Conservation (phyloP, 2,888 invertebrate genomes). For the Nyleta sp. region DNA sequence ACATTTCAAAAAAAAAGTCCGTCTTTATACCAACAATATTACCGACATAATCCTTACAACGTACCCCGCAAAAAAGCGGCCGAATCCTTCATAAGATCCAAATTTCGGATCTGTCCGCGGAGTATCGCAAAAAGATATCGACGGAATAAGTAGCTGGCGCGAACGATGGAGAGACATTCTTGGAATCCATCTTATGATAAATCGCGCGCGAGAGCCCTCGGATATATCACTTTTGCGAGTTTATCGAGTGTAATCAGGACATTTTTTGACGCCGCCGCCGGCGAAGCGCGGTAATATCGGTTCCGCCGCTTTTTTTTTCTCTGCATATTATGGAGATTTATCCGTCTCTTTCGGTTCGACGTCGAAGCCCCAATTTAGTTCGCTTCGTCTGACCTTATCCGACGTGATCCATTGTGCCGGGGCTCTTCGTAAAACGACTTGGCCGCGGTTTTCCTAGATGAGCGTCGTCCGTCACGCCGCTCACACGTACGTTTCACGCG, state of each 20-base stretch:
- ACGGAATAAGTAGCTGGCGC: slow-evolving; percentile 44
- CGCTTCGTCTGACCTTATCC: slow-evolving; percentile 53
- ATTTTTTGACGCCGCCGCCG: slow-evolving; percentile 59
- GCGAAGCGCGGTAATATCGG: slow-evolving; percentile 56
- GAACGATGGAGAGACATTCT: slow-evolving; percentile 42
- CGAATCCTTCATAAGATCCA: too few relatives aligned
- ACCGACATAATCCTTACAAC: too few relatives aligned
- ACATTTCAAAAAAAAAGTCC: too few relatives aligned
- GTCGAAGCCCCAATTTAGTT: slow-evolving; percentile 63
- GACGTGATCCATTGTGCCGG: slow-evolving; percentile 66
- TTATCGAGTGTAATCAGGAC: slow-evolving; percentile 65
- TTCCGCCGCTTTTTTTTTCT: slow-evolving; percentile 34
- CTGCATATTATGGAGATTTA: slow-evolving; percentile 60
- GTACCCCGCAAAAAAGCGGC: too few relatives aligned
- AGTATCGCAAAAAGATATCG: slow-evolving; percentile 33
- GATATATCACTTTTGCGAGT: slow-evolving; percentile 64
- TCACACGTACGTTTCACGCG: slow-evolving; percentile 64
- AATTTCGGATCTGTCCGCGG: not conserved
- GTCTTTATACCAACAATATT: too few relatives aligned
- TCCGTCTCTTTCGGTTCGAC: slow-evolving; percentile 54
- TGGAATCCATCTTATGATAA: slow-evolving; percentile 61
- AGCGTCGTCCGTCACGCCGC: slow-evolving; percentile 66
- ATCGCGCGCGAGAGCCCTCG: slow-evolving; percentile 53
- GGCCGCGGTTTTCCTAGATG: slow-evolving; percentile 68
- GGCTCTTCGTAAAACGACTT: slow-evolving; percentile 67